Evolutionary conservation across 1,140 invertebrate species (phyloP).

Genomic region (Microplitis demolitor): DNA sequence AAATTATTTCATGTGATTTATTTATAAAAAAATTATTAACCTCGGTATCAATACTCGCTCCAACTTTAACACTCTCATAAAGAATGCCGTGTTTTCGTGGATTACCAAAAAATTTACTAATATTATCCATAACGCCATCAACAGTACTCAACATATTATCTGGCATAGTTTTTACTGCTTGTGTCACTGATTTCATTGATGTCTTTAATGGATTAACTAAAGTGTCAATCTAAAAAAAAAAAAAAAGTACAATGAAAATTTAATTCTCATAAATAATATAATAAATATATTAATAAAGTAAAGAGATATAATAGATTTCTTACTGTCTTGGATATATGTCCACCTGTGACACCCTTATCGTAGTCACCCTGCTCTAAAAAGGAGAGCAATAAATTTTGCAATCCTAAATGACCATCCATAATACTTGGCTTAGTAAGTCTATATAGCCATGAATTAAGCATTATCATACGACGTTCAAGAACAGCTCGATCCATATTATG

Average conservation of each 20-base stretch:
- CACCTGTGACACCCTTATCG: slow-evolving; percentile 68
- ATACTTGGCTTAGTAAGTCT: slow-evolving; percentile 69
- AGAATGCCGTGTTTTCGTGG: slow-evolving; percentile 55
- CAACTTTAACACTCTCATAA: slow-evolving; percentile 66
- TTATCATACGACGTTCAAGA: slow-evolving; percentile 83
- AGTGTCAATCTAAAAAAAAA: slow-evolving; percentile 70
- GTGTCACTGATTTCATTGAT: slow-evolving; percentile 77
- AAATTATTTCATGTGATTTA: not conserved
- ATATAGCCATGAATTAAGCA: slow-evolving; percentile 83
- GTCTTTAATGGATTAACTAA: slow-evolving; percentile 82
- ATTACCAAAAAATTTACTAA: slow-evolving; percentile 65
- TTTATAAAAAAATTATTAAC: slow-evolving; percentile 48
- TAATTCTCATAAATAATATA: slow-evolving; percentile 9
- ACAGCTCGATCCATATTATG: slow-evolving; percentile 90
- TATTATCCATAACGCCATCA: slow-evolving; percentile 81
- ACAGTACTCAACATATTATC: slow-evolving; percentile 81
- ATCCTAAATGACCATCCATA: slow-evolving; percentile 68
- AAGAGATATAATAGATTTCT: slow-evolving; percentile 11
- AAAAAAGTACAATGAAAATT: slow-evolving; percentile 21
- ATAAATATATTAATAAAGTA: not conserved
- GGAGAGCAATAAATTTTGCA: slow-evolving; percentile 73
- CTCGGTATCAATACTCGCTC: slow-evolving; percentile 67
- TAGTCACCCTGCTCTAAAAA: slow-evolving; percentile 84
- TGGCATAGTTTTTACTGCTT: slow-evolving; percentile 78
- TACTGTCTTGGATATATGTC: slow-evolving; percentile 67